These are phyloP conservation scores for Melanotus villosus DNA, from an alignment of 2,888 invertebrate species.

Conservation along the genomic window DNA sequence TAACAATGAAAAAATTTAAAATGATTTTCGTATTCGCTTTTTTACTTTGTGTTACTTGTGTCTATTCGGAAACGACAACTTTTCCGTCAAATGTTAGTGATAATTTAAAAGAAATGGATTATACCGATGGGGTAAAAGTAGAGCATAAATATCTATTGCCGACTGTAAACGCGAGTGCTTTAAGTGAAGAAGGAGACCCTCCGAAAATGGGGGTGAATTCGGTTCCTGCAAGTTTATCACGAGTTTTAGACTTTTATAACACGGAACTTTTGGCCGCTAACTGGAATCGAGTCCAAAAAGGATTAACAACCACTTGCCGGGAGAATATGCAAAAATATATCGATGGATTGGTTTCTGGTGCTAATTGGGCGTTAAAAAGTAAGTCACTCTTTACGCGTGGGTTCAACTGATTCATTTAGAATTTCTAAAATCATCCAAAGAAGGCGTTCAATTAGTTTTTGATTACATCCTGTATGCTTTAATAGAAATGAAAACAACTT, in stretches of 20 bases:
- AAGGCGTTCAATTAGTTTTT: no score
- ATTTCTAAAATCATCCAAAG: no score
- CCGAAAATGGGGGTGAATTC: conserved; percentile 39
- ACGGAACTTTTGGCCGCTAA: conserved; percentile 72
- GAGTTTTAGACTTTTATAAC: conserved; percentile 73
- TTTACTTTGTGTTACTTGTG: conserved; percentile 1
- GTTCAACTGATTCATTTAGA: neutral
- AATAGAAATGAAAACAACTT: no score
- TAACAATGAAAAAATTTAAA: neutral
- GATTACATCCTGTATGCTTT: neutral
- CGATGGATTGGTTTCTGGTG: conserved; percentile 71
- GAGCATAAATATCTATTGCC: conserved; percentile 57
- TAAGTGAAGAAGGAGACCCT: conserved; percentile 48
- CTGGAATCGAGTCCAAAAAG: conserved; percentile 71
- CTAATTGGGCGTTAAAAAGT: conserved; percentile 82
- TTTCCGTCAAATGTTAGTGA: conserved; percentile 26
- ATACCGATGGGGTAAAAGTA: conserved; percentile 55
- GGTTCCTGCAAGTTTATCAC: conserved; percentile 66
- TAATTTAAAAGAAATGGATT: conserved; percentile 56
- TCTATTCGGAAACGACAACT: conserved; percentile 21
- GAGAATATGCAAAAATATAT: conserved; percentile 75
- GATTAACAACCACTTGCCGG: conserved; percentile 70
- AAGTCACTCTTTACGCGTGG: conserved; percentile 68
- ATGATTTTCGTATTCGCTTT: conserved; percentile 18
- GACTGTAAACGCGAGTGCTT: conserved; percentile 56